phyloP scores from a whole-genome alignment of 2,113 vertebrate genomes.

The Saccopteryx bilineata region DNA sequence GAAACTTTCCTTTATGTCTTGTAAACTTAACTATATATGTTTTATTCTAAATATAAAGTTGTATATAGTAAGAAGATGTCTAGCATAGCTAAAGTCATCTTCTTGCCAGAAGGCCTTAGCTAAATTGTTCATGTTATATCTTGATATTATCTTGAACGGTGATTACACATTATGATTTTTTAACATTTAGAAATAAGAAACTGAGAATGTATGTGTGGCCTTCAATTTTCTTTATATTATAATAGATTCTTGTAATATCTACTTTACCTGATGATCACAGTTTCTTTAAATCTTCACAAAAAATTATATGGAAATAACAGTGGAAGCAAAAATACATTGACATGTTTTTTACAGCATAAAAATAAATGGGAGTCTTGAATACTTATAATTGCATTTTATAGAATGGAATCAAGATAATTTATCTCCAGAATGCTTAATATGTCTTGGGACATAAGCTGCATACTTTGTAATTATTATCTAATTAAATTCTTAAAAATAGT shows the following conservation, averaged over 20 bases:
- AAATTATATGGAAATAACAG: neutral
- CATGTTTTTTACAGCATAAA: neutral
- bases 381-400: neutral
- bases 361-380: neutral
- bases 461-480: neutral
- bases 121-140: slow-evolving; percentile 4
- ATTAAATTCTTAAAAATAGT: neutral
- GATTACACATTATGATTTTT: neutral
- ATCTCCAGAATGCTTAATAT: neutral
- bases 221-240: neutral
- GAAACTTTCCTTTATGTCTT: neutral
- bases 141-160: neutral
- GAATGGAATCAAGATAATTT: slow-evolving; percentile 10
- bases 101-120: neutral
- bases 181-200: neutral
- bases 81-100: neutral
- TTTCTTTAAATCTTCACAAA: slow-evolving; percentile 33
- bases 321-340: neutral
- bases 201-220: neutral
- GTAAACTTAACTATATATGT: neutral
- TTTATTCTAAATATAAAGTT: neutral
- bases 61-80: neutral
- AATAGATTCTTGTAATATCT: slow-evolving; percentile 3
- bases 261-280: neutral
- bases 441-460: neutral